These are phyloP conservation scores for Larimichthys crocea DNA, from an alignment of 2,113 vertebrate species.

Conservation along the genomic window DNA sequence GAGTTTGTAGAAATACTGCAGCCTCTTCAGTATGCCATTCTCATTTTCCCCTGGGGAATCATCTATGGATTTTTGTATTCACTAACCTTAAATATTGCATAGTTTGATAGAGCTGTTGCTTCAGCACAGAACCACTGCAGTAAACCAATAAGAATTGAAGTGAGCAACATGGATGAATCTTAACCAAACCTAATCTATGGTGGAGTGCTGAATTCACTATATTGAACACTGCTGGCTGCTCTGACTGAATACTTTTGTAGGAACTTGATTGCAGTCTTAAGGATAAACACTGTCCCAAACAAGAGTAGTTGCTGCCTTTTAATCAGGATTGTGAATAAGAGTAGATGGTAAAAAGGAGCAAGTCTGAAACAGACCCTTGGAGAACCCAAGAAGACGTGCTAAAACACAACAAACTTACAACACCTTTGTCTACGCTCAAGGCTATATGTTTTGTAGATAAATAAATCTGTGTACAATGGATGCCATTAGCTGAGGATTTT, in stretches of 20 bases:
- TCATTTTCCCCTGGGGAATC: neutral
- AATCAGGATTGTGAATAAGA: slow-evolving; percentile 6
- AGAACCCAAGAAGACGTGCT: neutral
- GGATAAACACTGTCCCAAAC: neutral
- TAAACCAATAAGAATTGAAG: neutral
- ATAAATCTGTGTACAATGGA: neutral
- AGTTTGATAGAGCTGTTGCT: neutral
- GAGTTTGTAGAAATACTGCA: neutral
- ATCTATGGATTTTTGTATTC: neutral
- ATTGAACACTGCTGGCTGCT: neutral
- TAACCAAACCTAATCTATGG: neutral
- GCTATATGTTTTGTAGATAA: neutral
- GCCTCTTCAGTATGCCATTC: neutral
- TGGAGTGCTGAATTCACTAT: neutral
- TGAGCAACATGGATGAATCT: neutral
- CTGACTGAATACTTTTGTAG: neutral
- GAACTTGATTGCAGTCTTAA: neutral
- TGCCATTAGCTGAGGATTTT: neutral
- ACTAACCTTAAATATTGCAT: neutral
- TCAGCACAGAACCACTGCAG: neutral
- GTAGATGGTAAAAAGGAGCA: neutral
- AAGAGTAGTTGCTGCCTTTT: slow-evolving; percentile 11
- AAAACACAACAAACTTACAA: neutral
- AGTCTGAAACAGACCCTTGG: neutral
- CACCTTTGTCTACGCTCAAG: neutral